Evolutionary conservation across 1,140 invertebrate genomes (phyloP).

Genomic region (Doryteuthis pealeii): DNA sequence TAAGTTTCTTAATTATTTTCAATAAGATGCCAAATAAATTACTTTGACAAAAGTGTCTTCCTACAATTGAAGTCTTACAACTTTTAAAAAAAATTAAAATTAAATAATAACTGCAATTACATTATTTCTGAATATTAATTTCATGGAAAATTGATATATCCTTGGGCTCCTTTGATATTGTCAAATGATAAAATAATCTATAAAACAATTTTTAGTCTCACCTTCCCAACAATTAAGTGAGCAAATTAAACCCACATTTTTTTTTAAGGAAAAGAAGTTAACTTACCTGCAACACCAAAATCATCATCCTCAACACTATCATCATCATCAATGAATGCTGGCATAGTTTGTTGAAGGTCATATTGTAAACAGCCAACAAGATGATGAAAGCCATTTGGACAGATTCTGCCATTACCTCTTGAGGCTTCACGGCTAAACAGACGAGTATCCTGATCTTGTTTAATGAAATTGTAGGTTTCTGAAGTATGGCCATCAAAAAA

Average conservation of each 20-base stretch:
- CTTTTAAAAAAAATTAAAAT: no score
- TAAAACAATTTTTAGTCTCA: no score
- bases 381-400: conserved; percentile 80
- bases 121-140: no score
- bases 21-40: no score
- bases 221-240: no score
- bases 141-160: no score
- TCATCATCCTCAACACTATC: conserved; percentile 62
- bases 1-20: no score
- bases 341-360: conserved; percentile 66
- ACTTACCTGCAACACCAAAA: conserved; percentile 12
- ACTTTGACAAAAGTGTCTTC: no score
- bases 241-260: not conserved
- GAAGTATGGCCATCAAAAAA: conserved; percentile 95
- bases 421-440: conserved; percentile 66
- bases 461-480: conserved; percentile 92
- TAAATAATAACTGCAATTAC: no score
- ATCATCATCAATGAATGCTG: conserved; percentile 66
- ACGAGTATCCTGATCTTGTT: conserved; percentile 85
- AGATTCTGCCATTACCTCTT: conserved; percentile 88
- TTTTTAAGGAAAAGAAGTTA: not conserved
- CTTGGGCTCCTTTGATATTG: no score
- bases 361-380: conserved; percentile 66
- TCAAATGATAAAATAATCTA: no score
- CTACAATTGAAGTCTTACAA: no score